A percentile compares a stretch with the other conserved stretches of the same genome.
phyloP scores from a whole-genome alignment of 2,888 invertebrate species.

The Clivina fossor region DNA sequence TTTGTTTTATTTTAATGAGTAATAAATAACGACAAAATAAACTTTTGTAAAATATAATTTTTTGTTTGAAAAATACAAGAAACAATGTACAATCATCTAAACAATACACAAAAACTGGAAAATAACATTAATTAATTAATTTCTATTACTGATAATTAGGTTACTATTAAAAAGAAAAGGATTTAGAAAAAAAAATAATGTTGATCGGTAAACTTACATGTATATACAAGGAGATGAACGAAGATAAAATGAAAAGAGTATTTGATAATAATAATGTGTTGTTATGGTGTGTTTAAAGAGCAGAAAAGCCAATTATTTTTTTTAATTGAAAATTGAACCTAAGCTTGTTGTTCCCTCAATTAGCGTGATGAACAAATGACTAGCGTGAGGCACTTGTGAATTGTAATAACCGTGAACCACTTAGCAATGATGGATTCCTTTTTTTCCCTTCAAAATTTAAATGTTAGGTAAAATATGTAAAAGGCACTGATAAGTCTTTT shows the following conservation, averaged over 20 bases:
- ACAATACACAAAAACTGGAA: conserved; percentile 29
- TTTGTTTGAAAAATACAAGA: conserved; percentile 32
- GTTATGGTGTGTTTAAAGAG: conserved; percentile 16
- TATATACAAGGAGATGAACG: conserved; percentile 1
- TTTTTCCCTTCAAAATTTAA: neutral
- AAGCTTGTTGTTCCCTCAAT: conserved; percentile 31
- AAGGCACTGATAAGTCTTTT: conserved; percentile 30
- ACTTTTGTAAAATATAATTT: conserved; percentile 32
- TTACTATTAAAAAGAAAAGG: conserved; percentile 20
- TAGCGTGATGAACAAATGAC: conserved; percentile 35
- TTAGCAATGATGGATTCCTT: no score
- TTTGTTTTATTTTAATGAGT: neutral
- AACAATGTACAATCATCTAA: conserved; percentile 30
- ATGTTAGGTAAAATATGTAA: conserved; percentile 19
- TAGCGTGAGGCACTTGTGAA: conserved; percentile 43
- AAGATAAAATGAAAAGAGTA: conserved; percentile 7
- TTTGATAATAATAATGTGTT: neutral
- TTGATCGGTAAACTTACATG: neutral
- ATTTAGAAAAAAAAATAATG: conserved; percentile 15
- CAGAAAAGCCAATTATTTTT: conserved; percentile 19
- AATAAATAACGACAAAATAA: neutral
- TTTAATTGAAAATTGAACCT: conserved; percentile 7
- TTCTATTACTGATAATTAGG: conserved; percentile 22
- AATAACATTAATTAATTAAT: conserved; percentile 22
- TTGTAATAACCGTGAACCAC: conserved; percentile 35